Percentiles rank a stretch among this genome's conserved stretches.
phyloP scores from a whole-genome alignment of 2,797 vertebrate genomes.

The Galago senegalensis region DNA sequence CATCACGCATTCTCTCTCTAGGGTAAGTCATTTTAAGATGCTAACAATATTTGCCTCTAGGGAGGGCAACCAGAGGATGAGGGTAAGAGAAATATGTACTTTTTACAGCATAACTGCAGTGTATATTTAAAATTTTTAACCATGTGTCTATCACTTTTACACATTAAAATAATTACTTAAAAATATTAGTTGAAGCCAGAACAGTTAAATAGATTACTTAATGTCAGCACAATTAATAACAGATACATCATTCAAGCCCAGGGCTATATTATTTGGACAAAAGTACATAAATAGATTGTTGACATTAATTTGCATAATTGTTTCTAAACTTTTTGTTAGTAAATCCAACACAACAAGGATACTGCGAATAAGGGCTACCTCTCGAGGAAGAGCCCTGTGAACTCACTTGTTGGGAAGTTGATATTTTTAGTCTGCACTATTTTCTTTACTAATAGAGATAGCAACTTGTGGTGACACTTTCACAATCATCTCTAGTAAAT shows the following conservation, averaged over 20 bases:
- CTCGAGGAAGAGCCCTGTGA: background rate
- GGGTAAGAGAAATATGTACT: background rate
- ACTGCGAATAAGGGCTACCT: background rate
- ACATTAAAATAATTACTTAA: conserved; percentile 50
- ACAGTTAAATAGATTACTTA: conserved; percentile 11
- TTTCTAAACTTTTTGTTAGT: conserved; percentile 9
- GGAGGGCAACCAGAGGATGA: background rate
- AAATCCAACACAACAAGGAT: background rate
- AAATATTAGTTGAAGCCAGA: conserved; percentile 40
- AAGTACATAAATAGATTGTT: background rate
- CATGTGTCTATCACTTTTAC: background rate
- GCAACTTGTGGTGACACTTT: conserved; percentile 31
- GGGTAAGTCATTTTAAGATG: background rate
- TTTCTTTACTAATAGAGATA: conserved; percentile 10
- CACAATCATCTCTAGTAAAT: background rate
- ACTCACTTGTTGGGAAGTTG: conserved; percentile 2
- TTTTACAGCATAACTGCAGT: background rate
- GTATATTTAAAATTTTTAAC: conserved; percentile 9
- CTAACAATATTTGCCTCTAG: background rate
- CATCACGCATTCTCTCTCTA: background rate
- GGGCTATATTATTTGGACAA: background rate
- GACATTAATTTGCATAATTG: conserved; percentile 44
- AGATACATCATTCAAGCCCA: conserved; percentile 22
- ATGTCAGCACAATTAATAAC: background rate
- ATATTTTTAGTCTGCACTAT: background rate